A percentile compares a stretch with the other conserved stretches of the same genome.
Conservation (phyloP, 2,888 invertebrate genomes). For the Drosophila emarginata region DNA sequence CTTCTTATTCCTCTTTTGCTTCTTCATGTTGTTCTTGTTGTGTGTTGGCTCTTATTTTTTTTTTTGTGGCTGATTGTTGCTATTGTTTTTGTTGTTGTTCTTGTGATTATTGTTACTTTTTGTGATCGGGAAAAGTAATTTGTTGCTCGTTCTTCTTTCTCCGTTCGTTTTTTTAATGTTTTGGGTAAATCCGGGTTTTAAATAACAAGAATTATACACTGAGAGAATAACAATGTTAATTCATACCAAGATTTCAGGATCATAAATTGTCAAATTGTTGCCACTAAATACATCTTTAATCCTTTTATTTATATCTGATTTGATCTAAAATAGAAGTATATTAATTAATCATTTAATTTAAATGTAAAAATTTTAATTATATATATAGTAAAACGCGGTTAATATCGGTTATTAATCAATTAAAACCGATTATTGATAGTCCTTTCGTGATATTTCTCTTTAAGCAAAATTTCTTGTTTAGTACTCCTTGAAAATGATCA, state of each 20-base stretch:
- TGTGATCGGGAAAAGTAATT: conserved; percentile 74
- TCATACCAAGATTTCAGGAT: too few relatives aligned
- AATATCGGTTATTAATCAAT: too few relatives aligned
- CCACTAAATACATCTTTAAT: too few relatives aligned
- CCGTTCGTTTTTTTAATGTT: conserved; percentile 43
- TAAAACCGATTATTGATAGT: background rate
- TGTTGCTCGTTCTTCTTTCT: conserved; percentile 66
- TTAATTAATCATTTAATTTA: too few relatives aligned
- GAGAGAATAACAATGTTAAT: conserved; percentile 26
- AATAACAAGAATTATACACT: conserved; percentile 61
- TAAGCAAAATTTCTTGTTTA: too few relatives aligned
- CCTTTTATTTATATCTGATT: too few relatives aligned
- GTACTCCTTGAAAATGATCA: too few relatives aligned
- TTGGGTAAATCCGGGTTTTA: conserved; percentile 72
- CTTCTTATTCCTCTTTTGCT: conserved; percentile 23
- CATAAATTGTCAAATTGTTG: too few relatives aligned
- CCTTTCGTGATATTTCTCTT: too few relatives aligned
- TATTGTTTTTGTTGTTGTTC: conserved; percentile 20
- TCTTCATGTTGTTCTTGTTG: conserved; percentile 19
- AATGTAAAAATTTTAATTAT: too few relatives aligned
- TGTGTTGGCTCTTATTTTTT: conserved; percentile 22
- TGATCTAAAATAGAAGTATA: too few relatives aligned
- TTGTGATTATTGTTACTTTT: conserved; percentile 25
- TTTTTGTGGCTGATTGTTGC: conserved; percentile 3
- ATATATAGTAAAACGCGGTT: too few relatives aligned